Base-by-base conservation (phyloP, 2,888 invertebrate genomes). In the Parelbella ahira region DNA sequence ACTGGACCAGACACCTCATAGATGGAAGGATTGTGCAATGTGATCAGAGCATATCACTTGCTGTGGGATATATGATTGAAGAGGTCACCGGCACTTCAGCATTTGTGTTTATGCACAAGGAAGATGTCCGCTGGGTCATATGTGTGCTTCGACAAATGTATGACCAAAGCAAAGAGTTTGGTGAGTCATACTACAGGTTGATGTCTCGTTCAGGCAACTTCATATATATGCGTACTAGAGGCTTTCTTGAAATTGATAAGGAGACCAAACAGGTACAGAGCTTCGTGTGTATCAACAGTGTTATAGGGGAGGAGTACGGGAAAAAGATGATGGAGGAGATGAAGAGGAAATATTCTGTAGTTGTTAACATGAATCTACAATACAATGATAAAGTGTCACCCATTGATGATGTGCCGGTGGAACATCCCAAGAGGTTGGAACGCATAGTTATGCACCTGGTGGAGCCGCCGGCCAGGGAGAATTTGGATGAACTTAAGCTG, bases 131-230 rank as follows among this genome's bases (percentile, higher is more conserved):
- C 59, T 96, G 95, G 94, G 94, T 96, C 0, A 93, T 96, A 68
- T 93, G 96, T 62, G 96, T 95, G 0, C 88, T 97, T 43, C 88
- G 94, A 54, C 94, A 96, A 81, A 97, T 96, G 96, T 96, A 95
- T 74, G 94, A 94, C 68, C 91, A 92, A 60, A 93, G 93, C 45
- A 93, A 93, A 66, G 93, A 94, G 53, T 93, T 91, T 72, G 97
- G 96, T 4, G 91, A 92, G 56, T 95, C 96, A n/a, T 95, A 94
- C 56, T 97, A 97, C 66, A 90, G 97, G 28, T 82, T 97, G 10
- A 90, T 93, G 62, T 92, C 94, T 5, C 91, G 94, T 50, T 94
- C 93, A 38, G 95, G 95, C n/a, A 90, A 93, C 59, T 95, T 94
- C 60, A 94, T 97, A 54, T 96, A 94, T 63, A 89, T 97, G 70